phyloP scores from a whole-genome alignment of 1,140 invertebrate species.

The Drosophila paulistorum region DNA sequence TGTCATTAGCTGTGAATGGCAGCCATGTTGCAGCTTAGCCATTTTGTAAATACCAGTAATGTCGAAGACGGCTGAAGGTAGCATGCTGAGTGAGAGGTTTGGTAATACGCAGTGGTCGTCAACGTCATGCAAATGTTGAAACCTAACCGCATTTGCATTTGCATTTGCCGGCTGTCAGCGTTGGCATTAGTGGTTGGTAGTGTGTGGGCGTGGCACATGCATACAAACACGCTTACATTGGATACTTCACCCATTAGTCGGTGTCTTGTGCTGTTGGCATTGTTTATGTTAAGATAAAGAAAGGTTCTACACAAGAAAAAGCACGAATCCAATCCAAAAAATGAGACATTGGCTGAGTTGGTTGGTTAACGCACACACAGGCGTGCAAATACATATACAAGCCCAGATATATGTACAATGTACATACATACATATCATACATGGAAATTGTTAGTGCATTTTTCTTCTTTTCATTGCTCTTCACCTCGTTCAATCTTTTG shows the following conservation, averaged over 20 bases:
- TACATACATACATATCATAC: neutral
- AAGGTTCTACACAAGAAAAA: constrained; percentile 24
- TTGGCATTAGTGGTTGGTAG: constrained; percentile 29
- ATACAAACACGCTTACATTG: neutral
- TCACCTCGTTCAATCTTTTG: neutral
- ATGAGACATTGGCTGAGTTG: constrained; percentile 10
- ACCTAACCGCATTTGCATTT: constrained; percentile 71
- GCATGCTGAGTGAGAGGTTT: neutral
- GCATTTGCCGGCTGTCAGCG: constrained; percentile 66
- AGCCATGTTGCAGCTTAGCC: constrained; percentile 73
- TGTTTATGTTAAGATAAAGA: constrained; percentile 44
- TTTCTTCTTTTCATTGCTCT: constrained; percentile 26
- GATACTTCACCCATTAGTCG: constrained; percentile 37
- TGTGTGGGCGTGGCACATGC: constrained; percentile 21
- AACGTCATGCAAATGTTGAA: constrained; percentile 76
- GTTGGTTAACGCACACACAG: constrained; percentile 8
- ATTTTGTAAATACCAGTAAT: constrained; percentile 62
- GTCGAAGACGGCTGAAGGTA: neutral
- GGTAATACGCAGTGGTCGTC: constrained; percentile 23
- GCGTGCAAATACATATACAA: neutral
- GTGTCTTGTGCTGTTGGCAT: constrained; percentile 30
- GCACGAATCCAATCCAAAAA: constrained; percentile 50
- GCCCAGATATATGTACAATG: neutral
- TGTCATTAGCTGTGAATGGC: constrained; percentile 70
- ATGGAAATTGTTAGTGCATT: constrained; percentile 46